These are phyloP conservation scores for Amblyteles armatorius DNA, from an alignment of 2,888 invertebrate species.

Conservation along the genomic window DNA sequence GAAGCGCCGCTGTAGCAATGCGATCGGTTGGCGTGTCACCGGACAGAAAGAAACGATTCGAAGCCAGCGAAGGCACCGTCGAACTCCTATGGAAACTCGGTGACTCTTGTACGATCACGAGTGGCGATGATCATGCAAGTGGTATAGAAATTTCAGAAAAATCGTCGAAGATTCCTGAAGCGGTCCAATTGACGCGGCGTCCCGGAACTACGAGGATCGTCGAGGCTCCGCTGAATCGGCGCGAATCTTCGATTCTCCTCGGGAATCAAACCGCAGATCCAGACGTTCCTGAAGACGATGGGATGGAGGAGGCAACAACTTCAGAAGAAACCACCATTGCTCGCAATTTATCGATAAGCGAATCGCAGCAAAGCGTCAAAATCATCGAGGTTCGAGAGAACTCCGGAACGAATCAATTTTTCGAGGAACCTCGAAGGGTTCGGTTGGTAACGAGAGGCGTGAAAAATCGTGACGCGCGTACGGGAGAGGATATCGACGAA, in stretches of 20 bases:
- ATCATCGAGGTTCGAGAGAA: conserved; percentile 23
- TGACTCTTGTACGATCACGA: neutral
- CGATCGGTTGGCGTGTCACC: conserved; percentile 1
- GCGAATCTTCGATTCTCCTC: neutral
- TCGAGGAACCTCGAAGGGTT: neutral
- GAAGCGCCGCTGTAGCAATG: conserved; percentile 32
- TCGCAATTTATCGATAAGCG: conserved; percentile 1
- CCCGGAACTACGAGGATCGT: neutral
- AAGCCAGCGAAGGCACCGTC: neutral
- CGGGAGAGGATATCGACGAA: neutral
- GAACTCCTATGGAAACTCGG: conserved; percentile 28
- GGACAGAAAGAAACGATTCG: conserved; percentile 42
- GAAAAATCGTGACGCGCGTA: neutral
- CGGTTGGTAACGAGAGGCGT: neutral
- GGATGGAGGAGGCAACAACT: neutral
- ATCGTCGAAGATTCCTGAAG: conserved; percentile 1
- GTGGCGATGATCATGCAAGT: conserved; percentile 5
- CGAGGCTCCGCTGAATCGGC: neutral
- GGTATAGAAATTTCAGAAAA: neutral
- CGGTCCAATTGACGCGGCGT: neutral
- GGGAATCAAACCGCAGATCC: neutral
- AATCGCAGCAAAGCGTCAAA: conserved; percentile 35
- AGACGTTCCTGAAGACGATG: neutral
- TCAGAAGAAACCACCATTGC: neutral
- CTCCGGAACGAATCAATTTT: neutral